Evolutionary conservation across 2,797 vertebrate species (phyloP), one percentile per base, ranked within the genome.

Genomic region (Notoglanidium macrostoma): DNA sequence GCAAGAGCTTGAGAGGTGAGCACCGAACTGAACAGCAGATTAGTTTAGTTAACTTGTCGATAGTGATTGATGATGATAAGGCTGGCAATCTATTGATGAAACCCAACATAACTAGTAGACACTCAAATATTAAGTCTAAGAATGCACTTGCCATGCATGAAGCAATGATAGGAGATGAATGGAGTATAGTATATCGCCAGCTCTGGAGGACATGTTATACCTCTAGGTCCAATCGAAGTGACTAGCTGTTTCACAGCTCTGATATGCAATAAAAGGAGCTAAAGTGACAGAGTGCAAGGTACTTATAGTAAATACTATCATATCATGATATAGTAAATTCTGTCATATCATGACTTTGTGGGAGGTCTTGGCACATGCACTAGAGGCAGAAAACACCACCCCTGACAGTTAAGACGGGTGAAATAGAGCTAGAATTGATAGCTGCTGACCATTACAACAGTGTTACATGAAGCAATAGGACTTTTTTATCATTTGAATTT

Each of bases 401-500:
- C 9, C n/a, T 54, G 49, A 3, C 12, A 32, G 2, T 54, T 54
- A 77, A 73, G 35, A 77, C 2, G 49, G n/a, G 9, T 55, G 14
- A 77, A 54, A 51, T 29, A 76, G 26, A 29, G 1, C 26, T 29
- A n/a, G 40, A 59, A 2, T 23, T 40, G 21, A 23, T 79, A 40
- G 55, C 55, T 79, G 4, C 9, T 5, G 0, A 40, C 21, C 40
- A 23, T 40, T 35, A 57, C 54, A 79, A 46, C 11, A 59, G 55
- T 17, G 5, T 59, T 80, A 15, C 5, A 61, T n/a, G 35, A 54
- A n/a, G 35, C 32, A 80, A 14, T 57, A 44, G 6, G 35, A 44
- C 46, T 61, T 61, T 17, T 57, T 78, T 59, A n/a, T 80, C 11
- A 44, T 26, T 80, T 61, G 11, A 85, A 84, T 65, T 57, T 54